Base-by-base conservation (phyloP, 2,888 invertebrate genomes). In the Theodoxus fluviatilis region DNA sequence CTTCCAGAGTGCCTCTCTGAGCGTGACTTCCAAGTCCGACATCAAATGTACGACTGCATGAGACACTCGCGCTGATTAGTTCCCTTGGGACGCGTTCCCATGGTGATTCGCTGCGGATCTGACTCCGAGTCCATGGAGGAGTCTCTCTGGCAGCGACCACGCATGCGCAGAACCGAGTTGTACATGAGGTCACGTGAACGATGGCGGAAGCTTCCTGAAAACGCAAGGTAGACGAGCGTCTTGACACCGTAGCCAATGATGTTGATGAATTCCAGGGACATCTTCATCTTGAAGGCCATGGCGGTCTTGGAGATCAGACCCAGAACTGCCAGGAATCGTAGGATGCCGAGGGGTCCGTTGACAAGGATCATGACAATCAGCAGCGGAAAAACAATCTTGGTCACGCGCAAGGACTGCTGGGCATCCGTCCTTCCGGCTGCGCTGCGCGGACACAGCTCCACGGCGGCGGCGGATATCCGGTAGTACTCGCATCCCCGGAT, bases 401-500 rank as follows among this genome's bases (percentile, higher is more conserved):
- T 75, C 12, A 73, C 71, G 3, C 70, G 63, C 15, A 70, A 28
- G 12, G 76, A 37, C 33, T 69, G 47, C n/a, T 52, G 65, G 3
- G 31, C 47, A 0, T 69, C 65, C 22, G 25, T 33, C 3, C 25
- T 59, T 59, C 61, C 31, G 61, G 35, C 15, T n/a, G n/a, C n/a
- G n/a, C n/a, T n/a, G n/a, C 64, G 49, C n/a, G 70, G 70, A 55
- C 65, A 70, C 28, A 66, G 43, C 18, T 70, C 70, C n/a, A 57
- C 71, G 18, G 66, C 71, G 28, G 74, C 66, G 22, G 72, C 71
- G 2, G 78, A 76, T 43, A 73, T 75, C 40, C 76, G 72, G 66
- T 79, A 79, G 67, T 78, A 80, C 40, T 73, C 71, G 69, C 78
- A 80, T 0, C 78, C 77, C 9, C 74, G 74, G 6, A 75, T 71